Conservation (phyloP, 2,888 invertebrate species). For the Rugalucina vietnamica region DNA sequence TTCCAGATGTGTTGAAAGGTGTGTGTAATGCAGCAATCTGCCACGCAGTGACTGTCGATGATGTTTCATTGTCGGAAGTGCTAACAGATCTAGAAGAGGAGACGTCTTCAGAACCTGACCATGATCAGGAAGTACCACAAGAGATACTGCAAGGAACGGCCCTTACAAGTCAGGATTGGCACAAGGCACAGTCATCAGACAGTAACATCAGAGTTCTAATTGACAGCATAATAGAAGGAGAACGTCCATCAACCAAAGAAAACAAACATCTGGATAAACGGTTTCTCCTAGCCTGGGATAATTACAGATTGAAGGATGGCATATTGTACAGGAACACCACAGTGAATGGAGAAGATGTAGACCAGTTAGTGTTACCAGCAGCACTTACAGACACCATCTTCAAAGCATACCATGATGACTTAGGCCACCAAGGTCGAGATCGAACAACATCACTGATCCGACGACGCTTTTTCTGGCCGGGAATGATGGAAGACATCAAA, state of each 20-base stretch:
- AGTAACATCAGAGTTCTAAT: not conserved
- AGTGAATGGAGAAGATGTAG: not conserved
- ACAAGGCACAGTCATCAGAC: not conserved
- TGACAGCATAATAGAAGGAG: not conserved
- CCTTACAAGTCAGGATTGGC: not conserved
- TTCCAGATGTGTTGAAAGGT: not conserved
- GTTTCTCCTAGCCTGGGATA: not conserved
- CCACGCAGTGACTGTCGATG: not conserved
- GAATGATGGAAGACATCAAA: conserved; percentile 8
- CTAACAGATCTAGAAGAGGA: not conserved
- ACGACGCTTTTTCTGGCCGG: conserved; percentile 33
- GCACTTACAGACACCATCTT: not conserved
- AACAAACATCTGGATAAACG: not conserved
- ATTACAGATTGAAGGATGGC: not conserved
- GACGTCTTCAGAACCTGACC: not conserved
- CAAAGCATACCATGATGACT: conserved; percentile 20
- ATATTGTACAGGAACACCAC: not conserved
- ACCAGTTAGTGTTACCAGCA: not conserved
- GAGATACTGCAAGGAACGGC: not conserved
- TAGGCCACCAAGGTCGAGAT: not conserved
- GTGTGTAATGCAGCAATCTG: not conserved
- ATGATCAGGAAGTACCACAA: not conserved
- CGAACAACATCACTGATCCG: not conserved
- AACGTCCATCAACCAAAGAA: not conserved
- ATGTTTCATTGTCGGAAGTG: not conserved